These are phyloP conservation scores for Callitettix versicolor DNA, from an alignment of 1,140 invertebrate genomes.

Conservation along the genomic window DNA sequence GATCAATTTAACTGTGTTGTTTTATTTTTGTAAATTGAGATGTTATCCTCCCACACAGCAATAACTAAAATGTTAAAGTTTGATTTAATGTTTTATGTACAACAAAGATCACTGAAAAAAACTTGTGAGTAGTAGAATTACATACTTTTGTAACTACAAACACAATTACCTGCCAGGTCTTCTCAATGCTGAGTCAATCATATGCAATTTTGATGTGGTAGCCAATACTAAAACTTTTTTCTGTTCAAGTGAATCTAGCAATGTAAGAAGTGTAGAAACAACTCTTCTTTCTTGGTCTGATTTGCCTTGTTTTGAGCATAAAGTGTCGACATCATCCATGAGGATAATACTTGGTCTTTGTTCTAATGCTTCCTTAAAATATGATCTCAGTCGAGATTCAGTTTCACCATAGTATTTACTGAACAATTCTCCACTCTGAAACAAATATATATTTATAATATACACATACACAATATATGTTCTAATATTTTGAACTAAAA, in stretches of 20 bases:
- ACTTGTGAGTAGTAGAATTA: too few relatives aligned
- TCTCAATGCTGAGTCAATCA: conserved; percentile 57
- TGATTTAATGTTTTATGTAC: too few relatives aligned
- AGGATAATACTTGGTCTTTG: conserved; percentile 58
- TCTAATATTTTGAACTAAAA: not conserved
- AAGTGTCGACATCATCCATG: conserved; percentile 66
- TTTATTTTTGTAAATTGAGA: too few relatives aligned
- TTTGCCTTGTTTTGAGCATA: conserved; percentile 53
- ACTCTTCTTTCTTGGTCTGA: conserved; percentile 66
- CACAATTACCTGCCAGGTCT: conserved; percentile 47
- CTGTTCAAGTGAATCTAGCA: conserved; percentile 55
- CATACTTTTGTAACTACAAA: too few relatives aligned
- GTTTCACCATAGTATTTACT: conserved; percentile 62
- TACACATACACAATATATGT: not conserved
- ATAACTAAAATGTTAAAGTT: too few relatives aligned
- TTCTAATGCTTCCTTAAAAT: conserved; percentile 56
- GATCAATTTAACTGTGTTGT: too few relatives aligned
- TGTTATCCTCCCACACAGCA: too few relatives aligned
- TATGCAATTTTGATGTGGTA: conserved; percentile 59
- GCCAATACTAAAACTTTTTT: conserved; percentile 55
- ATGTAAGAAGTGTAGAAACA: conserved; percentile 49
- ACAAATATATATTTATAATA: not conserved
- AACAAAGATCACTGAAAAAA: too few relatives aligned
- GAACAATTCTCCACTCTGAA: conserved; percentile 50
- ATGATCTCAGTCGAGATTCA: conserved; percentile 50